Percentiles rank a stretch among this genome's conserved stretches.
Conservation (phyloP, 2,797 vertebrate genomes). For the Lithobates pipiens region DNA sequence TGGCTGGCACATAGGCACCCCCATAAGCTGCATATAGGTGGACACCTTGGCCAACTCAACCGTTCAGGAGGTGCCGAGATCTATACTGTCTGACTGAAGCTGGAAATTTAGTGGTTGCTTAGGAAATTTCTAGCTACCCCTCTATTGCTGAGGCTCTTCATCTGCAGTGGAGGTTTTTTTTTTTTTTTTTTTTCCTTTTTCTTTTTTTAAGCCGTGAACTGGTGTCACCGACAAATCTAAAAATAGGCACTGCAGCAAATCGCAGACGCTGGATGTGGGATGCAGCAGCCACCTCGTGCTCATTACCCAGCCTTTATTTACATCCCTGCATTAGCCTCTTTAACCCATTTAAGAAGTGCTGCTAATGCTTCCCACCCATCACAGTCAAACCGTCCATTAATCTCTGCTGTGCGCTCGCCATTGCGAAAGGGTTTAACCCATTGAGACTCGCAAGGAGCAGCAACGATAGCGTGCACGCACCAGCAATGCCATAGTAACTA, state of each 20-base stretch:
- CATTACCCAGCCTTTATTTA: slow-evolving; percentile 1
- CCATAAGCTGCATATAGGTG: not conserved
- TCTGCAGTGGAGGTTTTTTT: slow-evolving; percentile 27
- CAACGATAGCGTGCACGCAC: not conserved
- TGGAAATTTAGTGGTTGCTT: not conserved
- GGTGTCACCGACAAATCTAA: slow-evolving; percentile 39
- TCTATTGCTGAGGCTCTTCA: not conserved
- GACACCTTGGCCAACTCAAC: not conserved
- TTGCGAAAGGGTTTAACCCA: not conserved
- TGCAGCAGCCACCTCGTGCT: slow-evolving; percentile 15
- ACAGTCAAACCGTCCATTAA: not conserved
- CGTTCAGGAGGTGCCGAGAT: not conserved
- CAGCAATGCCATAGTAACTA: not conserved
- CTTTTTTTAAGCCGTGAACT: slow-evolving; percentile 29
- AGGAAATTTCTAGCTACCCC: slow-evolving; percentile 2
- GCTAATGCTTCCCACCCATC: not conserved
- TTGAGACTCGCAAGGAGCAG: no score
- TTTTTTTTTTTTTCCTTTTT: slow-evolving; percentile 15
- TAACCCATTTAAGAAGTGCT: not conserved
- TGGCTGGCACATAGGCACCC: no score
- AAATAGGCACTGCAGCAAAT: slow-evolving; percentile 59
- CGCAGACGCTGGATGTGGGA: slow-evolving; percentile 28
- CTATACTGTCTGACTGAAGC: not conserved
- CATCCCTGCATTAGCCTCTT: not conserved
- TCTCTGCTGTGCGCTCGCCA: not conserved